Evolutionary conservation across 2,797 vertebrate genomes (phyloP).

Genomic region (Ceyx erithaca): DNA sequence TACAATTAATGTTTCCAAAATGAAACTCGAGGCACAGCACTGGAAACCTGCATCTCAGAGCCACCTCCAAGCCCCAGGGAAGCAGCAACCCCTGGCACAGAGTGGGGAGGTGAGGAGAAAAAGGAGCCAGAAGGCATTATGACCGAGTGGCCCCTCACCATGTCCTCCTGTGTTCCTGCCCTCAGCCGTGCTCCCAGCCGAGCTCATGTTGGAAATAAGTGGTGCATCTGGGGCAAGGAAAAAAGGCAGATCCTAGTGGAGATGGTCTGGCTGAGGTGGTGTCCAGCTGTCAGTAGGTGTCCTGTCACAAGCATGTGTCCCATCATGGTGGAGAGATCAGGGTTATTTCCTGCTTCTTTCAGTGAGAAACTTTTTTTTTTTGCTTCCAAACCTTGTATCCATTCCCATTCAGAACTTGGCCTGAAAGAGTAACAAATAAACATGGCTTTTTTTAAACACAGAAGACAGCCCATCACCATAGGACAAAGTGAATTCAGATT

Average conservation of each 20-base stretch:
- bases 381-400: not conserved
- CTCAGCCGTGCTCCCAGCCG: rapidly evolving
- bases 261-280: not conserved
- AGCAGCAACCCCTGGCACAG: not conserved
- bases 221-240: not conserved
- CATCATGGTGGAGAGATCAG: not conserved
- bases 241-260: not conserved
- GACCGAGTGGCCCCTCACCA: rapidly evolving
- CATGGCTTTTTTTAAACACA: not conserved
- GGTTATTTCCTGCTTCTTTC: not conserved
- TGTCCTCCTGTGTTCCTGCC: not conserved
- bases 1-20: not conserved
- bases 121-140: not conserved
- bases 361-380: not conserved
- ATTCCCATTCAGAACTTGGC: not conserved
- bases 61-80: not conserved
- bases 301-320: not conserved
- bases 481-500: not conserved
- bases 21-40: not conserved
- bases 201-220: rapidly evolving
- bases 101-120: not conserved
- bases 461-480: not conserved
- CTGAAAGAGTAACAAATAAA: not conserved
- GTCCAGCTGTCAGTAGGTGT: conserved; percentile 8
- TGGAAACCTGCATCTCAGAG: not conserved